Evolutionary conservation across 1,140 invertebrate genomes (phyloP), one percentile per base, ranked within the genome.

Genomic region (Agraylea sexmaculata): DNA sequence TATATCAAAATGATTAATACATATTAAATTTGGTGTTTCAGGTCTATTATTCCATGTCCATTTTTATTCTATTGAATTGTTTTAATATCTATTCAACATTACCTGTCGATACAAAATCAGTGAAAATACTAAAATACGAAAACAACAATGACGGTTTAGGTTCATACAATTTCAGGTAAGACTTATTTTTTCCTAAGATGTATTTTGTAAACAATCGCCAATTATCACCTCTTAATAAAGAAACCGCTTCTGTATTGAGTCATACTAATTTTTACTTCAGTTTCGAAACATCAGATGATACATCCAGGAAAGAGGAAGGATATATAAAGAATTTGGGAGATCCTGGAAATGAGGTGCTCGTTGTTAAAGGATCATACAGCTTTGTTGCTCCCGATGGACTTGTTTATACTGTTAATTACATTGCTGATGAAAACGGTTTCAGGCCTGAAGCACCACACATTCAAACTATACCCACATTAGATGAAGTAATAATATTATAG

Each of bases 381-480:
- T 78, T 70, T 62, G 56, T 70, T 1, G 72, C 64, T 10, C 63
- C 68, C 23, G 71, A 75, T 46, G 74, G 73, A 4, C 59, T 70
- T 4, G 57, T 53, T 0, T 73, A 75, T 48, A 63, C 58, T 1
- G 60, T 87, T 7, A 73, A 68, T 3, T 87, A 87, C 56, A 69
- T 74, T 16, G 83, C 84, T 32, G 83, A 86, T 51, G 79, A 84
- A 46, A 79, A 80, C 45, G 80, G 79, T 18, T 82, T 77, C 64
- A 70, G 72, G 37, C 71, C 77, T 2, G 50, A 55, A 31, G 69
- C 68, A 20, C 52, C 60, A 38, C 68, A 70, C 53, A 54, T 78
- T 42, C 74, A 74, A 15, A 60, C 17, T 20, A 10, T 35, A 7
- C 19, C 17, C 2, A 62, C n/a, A n/a, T n/a, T n/a, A n/a, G n/a